These are phyloP conservation scores for Chiroxiphia lanceolata DNA, from an alignment of 2,797 vertebrate species.

Conservation along the genomic window DNA sequence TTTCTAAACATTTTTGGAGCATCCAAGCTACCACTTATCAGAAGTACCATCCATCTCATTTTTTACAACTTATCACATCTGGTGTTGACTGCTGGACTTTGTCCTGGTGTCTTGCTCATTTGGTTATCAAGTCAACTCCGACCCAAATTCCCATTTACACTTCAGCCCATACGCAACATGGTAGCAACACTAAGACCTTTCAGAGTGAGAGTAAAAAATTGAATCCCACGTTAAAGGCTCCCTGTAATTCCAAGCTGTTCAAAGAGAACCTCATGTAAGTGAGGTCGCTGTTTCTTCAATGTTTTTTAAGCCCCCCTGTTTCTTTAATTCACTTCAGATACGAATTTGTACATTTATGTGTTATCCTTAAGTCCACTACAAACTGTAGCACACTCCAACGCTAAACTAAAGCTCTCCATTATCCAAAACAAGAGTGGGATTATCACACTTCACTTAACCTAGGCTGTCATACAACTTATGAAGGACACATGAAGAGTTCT, in stretches of 20 bases:
- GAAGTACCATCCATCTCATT: not conserved
- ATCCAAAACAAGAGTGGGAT: not conserved
- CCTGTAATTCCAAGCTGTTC: not conserved
- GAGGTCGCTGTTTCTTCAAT: not conserved
- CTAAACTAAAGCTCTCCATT: not conserved
- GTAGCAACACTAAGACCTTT: not conserved
- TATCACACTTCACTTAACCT: not conserved
- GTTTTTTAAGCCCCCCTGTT: not conserved
- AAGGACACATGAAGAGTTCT: not conserved
- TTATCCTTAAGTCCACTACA: not conserved
- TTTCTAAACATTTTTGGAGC: not conserved
- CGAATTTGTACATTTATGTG: not conserved
- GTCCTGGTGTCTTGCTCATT: not conserved
- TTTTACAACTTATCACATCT: not conserved
- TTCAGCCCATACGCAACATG: fast-evolving
- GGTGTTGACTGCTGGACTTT: not conserved
- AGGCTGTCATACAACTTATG: not conserved
- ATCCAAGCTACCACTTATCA: not conserved
- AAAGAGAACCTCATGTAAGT: not conserved
- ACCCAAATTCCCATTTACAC: not conserved
- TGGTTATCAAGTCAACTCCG: not conserved
- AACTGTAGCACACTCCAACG: not conserved
- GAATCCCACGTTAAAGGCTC: fast-evolving
- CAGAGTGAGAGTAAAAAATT: not conserved
- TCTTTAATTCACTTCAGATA: not conserved